These are phyloP conservation scores for Podarcis lilfordi DNA, from an alignment of 2,797 vertebrate species.

Conservation along the genomic window DNA sequence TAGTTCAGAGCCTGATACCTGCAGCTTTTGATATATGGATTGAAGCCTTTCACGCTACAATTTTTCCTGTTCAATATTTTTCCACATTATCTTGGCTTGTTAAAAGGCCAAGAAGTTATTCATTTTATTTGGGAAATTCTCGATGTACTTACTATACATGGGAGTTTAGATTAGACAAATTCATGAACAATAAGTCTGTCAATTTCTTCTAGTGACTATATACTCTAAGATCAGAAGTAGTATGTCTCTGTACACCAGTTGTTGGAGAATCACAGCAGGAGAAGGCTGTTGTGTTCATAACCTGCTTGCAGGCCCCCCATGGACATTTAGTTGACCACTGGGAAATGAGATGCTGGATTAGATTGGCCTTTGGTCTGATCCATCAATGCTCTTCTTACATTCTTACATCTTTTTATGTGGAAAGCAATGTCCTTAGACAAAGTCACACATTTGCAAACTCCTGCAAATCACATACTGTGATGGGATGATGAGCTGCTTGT, in stretches of 20 bases:
- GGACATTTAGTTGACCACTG: background rate
- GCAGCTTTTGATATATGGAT: background rate
- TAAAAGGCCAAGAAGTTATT: background rate
- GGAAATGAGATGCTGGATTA: background rate
- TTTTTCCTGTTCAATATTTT: background rate
- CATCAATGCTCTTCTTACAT: background rate
- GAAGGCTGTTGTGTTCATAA: background rate
- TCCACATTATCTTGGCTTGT: background rate
- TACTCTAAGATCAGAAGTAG: background rate
- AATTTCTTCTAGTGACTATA: background rate
- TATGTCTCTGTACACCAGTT: background rate
- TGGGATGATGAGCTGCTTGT: too few relatives aligned
- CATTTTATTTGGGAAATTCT: background rate
- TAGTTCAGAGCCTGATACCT: background rate
- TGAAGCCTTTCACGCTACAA: background rate
- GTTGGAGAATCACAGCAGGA: background rate
- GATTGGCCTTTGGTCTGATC: background rate
- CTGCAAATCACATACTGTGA: background rate
- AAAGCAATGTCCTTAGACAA: constrained; percentile 39
- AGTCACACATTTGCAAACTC: constrained; percentile 31
- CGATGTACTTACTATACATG: background rate
- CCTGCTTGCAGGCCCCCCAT: background rate
- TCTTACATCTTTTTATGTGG: background rate
- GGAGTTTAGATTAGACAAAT: background rate
- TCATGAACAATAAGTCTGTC: background rate